Evolutionary conservation across 1,140 invertebrate genomes (phyloP).

Genomic region (Atta colombica): DNA sequence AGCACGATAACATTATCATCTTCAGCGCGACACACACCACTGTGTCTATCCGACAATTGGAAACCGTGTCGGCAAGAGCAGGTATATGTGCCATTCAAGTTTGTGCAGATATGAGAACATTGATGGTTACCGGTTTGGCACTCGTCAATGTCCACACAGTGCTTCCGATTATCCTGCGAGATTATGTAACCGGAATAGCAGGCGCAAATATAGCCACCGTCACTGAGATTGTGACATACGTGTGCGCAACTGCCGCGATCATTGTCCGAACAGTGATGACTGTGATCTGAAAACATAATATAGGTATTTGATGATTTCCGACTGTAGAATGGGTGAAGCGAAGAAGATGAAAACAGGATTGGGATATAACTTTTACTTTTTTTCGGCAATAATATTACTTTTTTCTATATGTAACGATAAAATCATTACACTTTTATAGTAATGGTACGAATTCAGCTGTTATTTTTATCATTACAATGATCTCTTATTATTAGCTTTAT

Average conservation of each 20-base stretch:
- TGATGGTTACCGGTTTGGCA: slow-evolving; percentile 93
- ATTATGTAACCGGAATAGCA: slow-evolving; percentile 96
- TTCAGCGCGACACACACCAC: slow-evolving; percentile 93
- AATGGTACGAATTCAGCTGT: no score
- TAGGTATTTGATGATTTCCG: neutral
- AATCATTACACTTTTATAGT: no score
- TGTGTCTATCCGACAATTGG: slow-evolving; percentile 90
- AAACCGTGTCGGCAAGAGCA: slow-evolving; percentile 96
- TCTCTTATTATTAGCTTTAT: no score
- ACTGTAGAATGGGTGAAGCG: neutral
- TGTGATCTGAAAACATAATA: slow-evolving; percentile 87
- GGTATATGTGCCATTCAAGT: slow-evolving; percentile 96
- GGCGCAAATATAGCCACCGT: slow-evolving; percentile 95
- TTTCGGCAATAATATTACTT: no score
- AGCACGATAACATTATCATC: slow-evolving; percentile 89
- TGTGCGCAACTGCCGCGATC: slow-evolving; percentile 97
- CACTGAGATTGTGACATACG: slow-evolving; percentile 94
- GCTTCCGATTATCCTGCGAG: slow-evolving; percentile 91
- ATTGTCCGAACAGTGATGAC: slow-evolving; percentile 90
- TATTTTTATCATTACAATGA: no score
- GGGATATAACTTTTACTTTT: no score
- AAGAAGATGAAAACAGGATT: neutral
- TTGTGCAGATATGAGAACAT: slow-evolving; percentile 97
- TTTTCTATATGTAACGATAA: no score
- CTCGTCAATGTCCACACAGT: slow-evolving; percentile 96